Percentiles rank a stretch among this genome's conserved stretches.
Evolutionary conservation across 2,888 invertebrate species (phyloP).

Genomic region (Mythimna lalbum): DNA sequence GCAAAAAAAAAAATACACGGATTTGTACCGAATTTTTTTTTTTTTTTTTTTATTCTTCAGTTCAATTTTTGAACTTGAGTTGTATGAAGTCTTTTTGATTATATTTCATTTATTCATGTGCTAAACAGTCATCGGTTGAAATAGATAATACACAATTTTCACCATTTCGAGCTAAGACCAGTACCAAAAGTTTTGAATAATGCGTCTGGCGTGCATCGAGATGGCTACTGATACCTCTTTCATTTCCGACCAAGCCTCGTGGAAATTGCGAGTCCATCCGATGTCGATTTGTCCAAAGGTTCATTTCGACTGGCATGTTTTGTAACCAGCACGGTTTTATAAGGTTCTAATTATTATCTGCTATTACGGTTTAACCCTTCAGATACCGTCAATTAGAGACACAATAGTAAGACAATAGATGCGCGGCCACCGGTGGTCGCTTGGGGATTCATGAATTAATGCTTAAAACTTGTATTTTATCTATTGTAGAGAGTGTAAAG

Average conservation of each 20-base stretch:
- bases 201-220: constrained; percentile 65
- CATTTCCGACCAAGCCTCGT: constrained; percentile 83
- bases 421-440: no score
- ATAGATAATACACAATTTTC: not conserved
- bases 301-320: constrained; percentile 59
- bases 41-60: not conserved
- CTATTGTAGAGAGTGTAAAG: not conserved
- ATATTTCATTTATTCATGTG: not conserved
- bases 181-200: constrained; percentile 57
- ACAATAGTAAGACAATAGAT: no score
- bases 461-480: not conserved
- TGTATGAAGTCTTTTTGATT: not conserved
- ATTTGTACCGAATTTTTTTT: no score
- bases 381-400: no score
- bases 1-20: no score
- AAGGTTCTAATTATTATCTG: constrained; percentile 16
- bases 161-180: not conserved
- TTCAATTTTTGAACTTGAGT: not conserved
- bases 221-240: constrained; percentile 77
- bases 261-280: constrained; percentile 83
- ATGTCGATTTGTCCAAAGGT: constrained; percentile 63
- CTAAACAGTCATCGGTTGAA: not conserved
- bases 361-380: no score
- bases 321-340: constrained; percentile 15
- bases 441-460: no score